Percentiles rank a stretch among this genome's conserved stretches.
phyloP scores from a whole-genome alignment of 2,113 vertebrate species.

The Calypte anna region DNA sequence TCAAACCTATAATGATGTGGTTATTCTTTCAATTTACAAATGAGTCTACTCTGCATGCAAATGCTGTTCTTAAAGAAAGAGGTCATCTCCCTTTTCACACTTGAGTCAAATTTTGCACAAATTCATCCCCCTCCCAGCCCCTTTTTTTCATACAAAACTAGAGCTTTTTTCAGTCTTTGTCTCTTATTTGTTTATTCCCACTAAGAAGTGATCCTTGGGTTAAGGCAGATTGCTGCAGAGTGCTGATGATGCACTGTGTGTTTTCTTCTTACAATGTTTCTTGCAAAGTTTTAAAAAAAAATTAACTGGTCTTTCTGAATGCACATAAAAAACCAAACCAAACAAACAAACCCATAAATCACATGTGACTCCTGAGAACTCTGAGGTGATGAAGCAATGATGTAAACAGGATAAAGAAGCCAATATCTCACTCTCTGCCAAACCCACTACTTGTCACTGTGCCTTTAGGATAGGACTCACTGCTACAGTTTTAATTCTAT shows the following conservation, averaged over 20 bases:
- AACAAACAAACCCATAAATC: background rate
- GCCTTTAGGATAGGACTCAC: background rate
- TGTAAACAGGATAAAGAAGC: background rate
- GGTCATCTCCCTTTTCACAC: background rate
- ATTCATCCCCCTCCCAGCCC: background rate
- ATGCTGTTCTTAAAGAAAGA: background rate
- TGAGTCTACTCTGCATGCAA: background rate
- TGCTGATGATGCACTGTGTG: fast-evolving
- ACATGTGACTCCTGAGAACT: background rate
- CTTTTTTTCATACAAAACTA: background rate
- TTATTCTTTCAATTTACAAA: background rate
- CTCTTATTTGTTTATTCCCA: background rate
- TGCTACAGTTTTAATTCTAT: background rate
- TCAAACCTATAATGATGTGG: background rate
- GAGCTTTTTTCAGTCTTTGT: background rate
- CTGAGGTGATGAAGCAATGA: fast-evolving
- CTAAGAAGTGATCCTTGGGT: background rate
- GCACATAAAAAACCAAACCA: background rate
- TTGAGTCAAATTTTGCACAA: background rate
- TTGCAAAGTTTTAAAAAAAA: background rate
- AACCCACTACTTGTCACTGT: background rate
- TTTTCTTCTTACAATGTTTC: background rate
- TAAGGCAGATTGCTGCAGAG: background rate
- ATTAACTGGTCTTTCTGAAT: background rate
- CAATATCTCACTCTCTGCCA: background rate